These are phyloP conservation scores for Centropus unirufus DNA, from an alignment of 2,113 vertebrate species.

Conservation along the genomic window DNA sequence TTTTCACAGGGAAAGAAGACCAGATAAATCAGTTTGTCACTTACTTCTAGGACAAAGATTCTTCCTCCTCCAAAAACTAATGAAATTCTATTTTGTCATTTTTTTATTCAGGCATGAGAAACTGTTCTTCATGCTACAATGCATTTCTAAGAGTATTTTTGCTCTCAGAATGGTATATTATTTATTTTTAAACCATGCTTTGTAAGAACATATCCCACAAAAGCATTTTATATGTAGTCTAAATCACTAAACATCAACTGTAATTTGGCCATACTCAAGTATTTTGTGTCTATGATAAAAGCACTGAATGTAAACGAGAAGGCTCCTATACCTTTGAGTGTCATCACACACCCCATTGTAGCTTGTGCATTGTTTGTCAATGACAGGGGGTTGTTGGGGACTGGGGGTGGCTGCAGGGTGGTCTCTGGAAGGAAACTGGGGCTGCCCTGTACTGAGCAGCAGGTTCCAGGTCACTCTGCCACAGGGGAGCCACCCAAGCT, in stretches of 20 bases:
- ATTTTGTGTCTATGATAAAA: neutral
- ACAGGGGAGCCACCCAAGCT: neutral
- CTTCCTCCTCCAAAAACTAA: neutral
- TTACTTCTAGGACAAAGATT: neutral
- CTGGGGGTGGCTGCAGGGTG: rapidly evolving
- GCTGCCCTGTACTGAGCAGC: neutral
- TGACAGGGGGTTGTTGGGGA: neutral
- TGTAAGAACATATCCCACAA: neutral
- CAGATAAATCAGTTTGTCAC: neutral
- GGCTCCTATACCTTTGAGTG: neutral
- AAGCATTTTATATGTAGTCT: neutral
- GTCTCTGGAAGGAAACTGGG: neutral
- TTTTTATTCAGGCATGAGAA: neutral
- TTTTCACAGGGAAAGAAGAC: neutral
- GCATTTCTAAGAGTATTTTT: neutral
- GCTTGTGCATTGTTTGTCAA: neutral
- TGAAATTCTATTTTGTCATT: neutral
- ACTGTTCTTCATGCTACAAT: neutral
- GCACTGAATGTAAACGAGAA: neutral
- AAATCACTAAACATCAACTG: neutral
- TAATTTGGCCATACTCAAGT: neutral
- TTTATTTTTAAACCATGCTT: neutral
- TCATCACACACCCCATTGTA: neutral
- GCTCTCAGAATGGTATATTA: neutral
- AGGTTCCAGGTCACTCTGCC: neutral